Conservation (phyloP, 2,888 invertebrate species). For the Xylota sylvarum region DNA sequence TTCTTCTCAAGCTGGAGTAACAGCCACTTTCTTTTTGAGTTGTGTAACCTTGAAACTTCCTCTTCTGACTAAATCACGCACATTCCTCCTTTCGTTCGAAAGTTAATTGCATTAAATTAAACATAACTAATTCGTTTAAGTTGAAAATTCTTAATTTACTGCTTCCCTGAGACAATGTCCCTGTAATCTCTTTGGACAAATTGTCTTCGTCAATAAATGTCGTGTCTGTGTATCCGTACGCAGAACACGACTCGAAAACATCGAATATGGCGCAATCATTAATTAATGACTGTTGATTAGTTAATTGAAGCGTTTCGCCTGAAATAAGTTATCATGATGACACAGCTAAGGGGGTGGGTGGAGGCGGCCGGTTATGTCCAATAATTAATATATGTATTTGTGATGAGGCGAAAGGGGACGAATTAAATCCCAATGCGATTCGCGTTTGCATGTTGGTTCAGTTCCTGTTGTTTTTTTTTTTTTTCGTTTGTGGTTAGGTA, state of each 20-base stretch:
- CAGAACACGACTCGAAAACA: background rate
- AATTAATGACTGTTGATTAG: constrained; percentile 60
- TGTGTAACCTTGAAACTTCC: too few relatives aligned
- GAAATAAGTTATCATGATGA: constrained; percentile 36
- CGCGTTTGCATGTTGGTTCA: constrained; percentile 6
- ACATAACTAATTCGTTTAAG: background rate
- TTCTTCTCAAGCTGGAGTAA: too few relatives aligned
- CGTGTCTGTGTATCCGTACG: constrained; percentile 11
- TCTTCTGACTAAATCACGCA: too few relatives aligned
- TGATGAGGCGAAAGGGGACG: constrained; percentile 9
- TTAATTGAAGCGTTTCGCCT: constrained; percentile 48
- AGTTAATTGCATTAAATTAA: background rate
- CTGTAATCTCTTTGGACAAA: constrained; percentile 16
- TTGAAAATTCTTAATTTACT: background rate
- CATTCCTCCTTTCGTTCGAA: background rate
- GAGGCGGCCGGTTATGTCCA: background rate
- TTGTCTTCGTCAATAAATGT: constrained; percentile 22
- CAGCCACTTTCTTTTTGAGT: too few relatives aligned
- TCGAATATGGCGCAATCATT: constrained; percentile 43
- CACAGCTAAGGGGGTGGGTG: background rate
- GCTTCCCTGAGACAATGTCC: background rate
- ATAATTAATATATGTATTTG: constrained; percentile 42
- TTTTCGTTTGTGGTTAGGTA: background rate
- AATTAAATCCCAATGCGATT: constrained; percentile 12
- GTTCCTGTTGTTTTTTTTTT: background rate